Evolutionary conservation across 1,140 invertebrate species (phyloP).

Genomic region (Drosophila ambigua): DNA sequence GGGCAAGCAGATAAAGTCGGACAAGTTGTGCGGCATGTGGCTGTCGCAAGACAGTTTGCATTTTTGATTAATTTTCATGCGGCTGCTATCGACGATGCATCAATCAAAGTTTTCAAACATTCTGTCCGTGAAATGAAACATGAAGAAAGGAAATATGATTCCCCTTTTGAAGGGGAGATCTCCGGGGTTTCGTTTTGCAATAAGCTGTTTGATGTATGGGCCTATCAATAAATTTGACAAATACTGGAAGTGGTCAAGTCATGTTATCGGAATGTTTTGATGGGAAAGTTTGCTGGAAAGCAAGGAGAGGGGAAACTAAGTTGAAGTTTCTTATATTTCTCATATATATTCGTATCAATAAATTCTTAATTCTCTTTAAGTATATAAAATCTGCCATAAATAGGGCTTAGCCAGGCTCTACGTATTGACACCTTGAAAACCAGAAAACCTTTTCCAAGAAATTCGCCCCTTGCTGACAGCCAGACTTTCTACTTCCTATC

Average conservation of each 20-base stretch:
- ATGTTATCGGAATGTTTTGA: slow-evolving; percentile 3
- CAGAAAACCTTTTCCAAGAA: not conserved
- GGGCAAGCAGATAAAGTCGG: slow-evolving; percentile 41
- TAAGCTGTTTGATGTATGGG: slow-evolving; percentile 36
- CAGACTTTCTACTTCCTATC: not conserved
- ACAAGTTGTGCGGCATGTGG: slow-evolving; percentile 53
- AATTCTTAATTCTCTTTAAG: no score
- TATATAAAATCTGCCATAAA: not conserved
- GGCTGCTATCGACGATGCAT: slow-evolving; percentile 54
- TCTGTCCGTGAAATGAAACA: slow-evolving; percentile 43
- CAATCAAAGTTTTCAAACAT: slow-evolving; percentile 62
- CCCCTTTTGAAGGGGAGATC: not conserved
- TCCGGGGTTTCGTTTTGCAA: no score
- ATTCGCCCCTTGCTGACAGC: no score
- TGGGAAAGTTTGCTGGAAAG: no score
- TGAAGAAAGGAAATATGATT: slow-evolving; percentile 3
- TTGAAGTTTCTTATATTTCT: slow-evolving; percentile 1
- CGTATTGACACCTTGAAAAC: not conserved
- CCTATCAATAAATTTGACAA: slow-evolving; percentile 46
- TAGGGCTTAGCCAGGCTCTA: no score
- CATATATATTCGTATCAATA: not conserved
- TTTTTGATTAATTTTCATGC: slow-evolving; percentile 57
- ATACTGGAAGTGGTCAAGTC: slow-evolving; percentile 35
- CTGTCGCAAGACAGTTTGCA: slow-evolving; percentile 57
- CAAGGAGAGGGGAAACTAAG: not conserved